These are phyloP conservation scores for Garra rufa DNA, from an alignment of 2,113 vertebrate genomes.

Conservation along the genomic window DNA sequence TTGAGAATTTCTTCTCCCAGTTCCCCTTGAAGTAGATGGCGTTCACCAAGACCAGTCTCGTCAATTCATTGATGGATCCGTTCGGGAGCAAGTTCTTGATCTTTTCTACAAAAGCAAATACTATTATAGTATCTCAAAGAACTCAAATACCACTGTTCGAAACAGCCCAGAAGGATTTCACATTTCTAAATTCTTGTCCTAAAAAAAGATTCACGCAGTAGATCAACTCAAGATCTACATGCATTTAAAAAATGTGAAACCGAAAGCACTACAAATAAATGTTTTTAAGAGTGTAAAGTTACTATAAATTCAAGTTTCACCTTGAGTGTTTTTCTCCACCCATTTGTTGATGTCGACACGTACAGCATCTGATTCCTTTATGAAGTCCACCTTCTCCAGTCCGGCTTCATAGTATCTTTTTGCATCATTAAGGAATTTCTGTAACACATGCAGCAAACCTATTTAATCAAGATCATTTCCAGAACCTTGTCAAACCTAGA, in stretches of 20 bases:
- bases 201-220: too few relatives aligned
- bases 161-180: too few relatives aligned
- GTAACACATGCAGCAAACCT: too few relatives aligned
- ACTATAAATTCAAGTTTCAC: too few relatives aligned
- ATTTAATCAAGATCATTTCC: too few relatives aligned
- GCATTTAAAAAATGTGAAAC: too few relatives aligned
- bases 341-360: constrained; percentile 76
- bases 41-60: constrained; percentile 87
- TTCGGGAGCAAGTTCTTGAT: constrained; percentile 80
- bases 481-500: constrained; percentile 7
- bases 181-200: too few relatives aligned
- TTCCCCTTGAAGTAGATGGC: constrained; percentile 94
- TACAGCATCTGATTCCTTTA: constrained; percentile 51
- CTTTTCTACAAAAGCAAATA: constrained; percentile 80
- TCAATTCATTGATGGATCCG: constrained; percentile 71
- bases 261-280: too few relatives aligned
- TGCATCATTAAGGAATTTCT: constrained; percentile 70
- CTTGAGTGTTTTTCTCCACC: constrained; percentile 77
- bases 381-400: constrained; percentile 75
- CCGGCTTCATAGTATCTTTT: constrained; percentile 71
- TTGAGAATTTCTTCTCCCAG: constrained; percentile 83
- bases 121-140: too few relatives aligned
- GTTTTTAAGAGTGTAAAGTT: too few relatives aligned
- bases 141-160: too few relatives aligned
- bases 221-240: too few relatives aligned